Evolutionary conservation across 2,113 vertebrate species (phyloP).

Genomic region (Suncus etruscus): DNA sequence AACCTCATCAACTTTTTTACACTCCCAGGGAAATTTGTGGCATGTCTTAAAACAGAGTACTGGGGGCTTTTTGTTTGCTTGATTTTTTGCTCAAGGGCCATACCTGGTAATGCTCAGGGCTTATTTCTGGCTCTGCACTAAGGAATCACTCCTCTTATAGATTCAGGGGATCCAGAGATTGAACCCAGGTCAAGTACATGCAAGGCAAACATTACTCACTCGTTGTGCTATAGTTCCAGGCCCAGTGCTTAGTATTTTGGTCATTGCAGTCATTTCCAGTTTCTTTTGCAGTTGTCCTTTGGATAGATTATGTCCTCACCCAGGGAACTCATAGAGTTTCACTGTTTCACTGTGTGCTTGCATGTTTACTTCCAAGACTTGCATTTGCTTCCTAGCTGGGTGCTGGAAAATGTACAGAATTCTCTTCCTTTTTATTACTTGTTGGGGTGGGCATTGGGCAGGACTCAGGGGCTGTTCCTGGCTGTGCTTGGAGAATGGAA

Average conservation of each 20-base stretch:
- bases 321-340: neutral
- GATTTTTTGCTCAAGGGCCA: too few relatives aligned
- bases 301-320: neutral
- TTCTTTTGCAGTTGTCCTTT: neutral
- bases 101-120: too few relatives aligned
- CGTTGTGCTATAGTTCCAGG: too few relatives aligned
- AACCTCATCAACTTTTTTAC: neutral
- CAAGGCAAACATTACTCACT: too few relatives aligned
- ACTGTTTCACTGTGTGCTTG: neutral
- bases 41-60: neutral
- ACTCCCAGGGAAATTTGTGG: neutral
- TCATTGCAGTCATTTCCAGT: neutral
- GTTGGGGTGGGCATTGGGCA: too few relatives aligned
- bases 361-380: neutral
- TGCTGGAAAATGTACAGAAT: neutral
- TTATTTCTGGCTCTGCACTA: too few relatives aligned
- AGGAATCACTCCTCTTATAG: too few relatives aligned
- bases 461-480: too few relatives aligned
- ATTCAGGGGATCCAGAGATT: too few relatives aligned
- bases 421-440: conserved; percentile 6
- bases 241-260: neutral
- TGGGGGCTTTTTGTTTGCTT: too few relatives aligned
- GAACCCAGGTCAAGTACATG: too few relatives aligned
- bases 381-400: conserved; percentile 40
- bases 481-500: too few relatives aligned